Base-by-base conservation (phyloP, 2,888 invertebrate genomes). In the Ametastegia equiseti region DNA sequence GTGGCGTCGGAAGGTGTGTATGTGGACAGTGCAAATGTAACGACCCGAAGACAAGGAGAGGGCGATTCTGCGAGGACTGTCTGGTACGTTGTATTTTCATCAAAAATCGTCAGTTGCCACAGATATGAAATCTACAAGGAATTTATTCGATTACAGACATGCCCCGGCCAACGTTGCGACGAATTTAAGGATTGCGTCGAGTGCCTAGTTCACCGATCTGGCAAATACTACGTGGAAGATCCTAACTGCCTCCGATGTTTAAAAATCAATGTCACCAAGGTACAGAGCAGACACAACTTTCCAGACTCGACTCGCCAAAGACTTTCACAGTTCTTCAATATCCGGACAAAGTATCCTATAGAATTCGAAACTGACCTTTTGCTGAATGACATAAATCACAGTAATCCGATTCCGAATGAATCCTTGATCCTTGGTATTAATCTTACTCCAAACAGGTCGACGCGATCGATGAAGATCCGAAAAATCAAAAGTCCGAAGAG, bases 1-100 rank as follows among this genome's bases (percentile, higher is more conserved):
- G 93, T 82, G 94, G 94, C 11, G 92, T 94, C 83, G 97, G 97
- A 0, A 89, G 90, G 15, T 97, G 97, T 89, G 90, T 91, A 7
- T 97, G 97, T 90, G 96, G 96, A 6, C 91, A 90, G 78, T 96
- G 96, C 86, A 89, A 92, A 11, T 97, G 97, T 88, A 88, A 71
- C n/a, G 27, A 5, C 0, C 13, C 11, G 9, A 92, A 30, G 90
- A 91, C 65, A 92, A 91, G 9, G 92, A 92, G 67, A 0, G 93
- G 93, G 9, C 90, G 90, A 57, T 96, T 93, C 84, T 97, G 97
- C 89, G 96, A 97, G 84, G 94, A 94, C 77, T 97, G 97, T 87
- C 94, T 95, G 0, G 94, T 94, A 60, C 83, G 89, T 85, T 30
- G 15, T 4, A 9, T 30, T 60, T 60, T 30, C 27, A 27, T 30